Evolutionary conservation across 1,140 invertebrate genomes (phyloP).

Genomic region (Penaeus vannamei): DNA sequence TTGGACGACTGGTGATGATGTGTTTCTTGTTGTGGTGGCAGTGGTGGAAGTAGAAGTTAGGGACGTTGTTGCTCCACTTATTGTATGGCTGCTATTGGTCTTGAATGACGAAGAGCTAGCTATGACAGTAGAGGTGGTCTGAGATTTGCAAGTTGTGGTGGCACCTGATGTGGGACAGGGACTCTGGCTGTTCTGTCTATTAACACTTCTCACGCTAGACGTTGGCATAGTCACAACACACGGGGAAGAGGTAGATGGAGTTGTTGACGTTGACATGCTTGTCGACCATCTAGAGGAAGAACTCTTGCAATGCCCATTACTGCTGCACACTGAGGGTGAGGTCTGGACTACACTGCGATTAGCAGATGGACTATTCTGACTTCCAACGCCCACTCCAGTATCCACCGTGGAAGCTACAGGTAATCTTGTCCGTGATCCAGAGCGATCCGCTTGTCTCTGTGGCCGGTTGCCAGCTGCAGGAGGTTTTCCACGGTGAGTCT

Average conservation of each 20-base stretch:
- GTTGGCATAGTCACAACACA: slow-evolving; percentile 10
- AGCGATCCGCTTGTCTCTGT: slow-evolving; percentile 57
- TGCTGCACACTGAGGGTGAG: neutral
- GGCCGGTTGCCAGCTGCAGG: slow-evolving; percentile 42
- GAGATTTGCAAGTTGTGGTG: slow-evolving; percentile 39
- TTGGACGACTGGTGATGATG: slow-evolving; percentile 51
- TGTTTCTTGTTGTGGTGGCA: slow-evolving; percentile 51
- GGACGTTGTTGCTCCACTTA: slow-evolving; percentile 23
- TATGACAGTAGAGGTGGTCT: slow-evolving; percentile 19
- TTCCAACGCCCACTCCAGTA: slow-evolving; percentile 16
- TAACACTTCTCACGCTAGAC: slow-evolving; percentile 34
- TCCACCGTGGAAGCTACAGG: slow-evolving; percentile 34
- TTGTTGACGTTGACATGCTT: slow-evolving; percentile 8
- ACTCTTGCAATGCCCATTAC: slow-evolving; percentile 32
- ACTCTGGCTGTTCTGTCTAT: slow-evolving; percentile 44
- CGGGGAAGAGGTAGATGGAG: slow-evolving; percentile 49
- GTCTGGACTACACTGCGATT: slow-evolving; percentile 31
- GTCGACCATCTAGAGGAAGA: slow-evolving; percentile 41
- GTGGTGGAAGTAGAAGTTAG: slow-evolving; percentile 39
- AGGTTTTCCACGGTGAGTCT: slow-evolving; percentile 44
- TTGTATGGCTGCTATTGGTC: slow-evolving; percentile 19
- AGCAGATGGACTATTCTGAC: slow-evolving; percentile 46
- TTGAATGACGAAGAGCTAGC: slow-evolving; percentile 28
- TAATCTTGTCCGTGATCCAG: slow-evolving; percentile 50
- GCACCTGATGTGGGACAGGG: slow-evolving; percentile 29